phyloP scores from a whole-genome alignment of 2,888 invertebrate genomes.

The Nipponacmea schrenckii region DNA sequence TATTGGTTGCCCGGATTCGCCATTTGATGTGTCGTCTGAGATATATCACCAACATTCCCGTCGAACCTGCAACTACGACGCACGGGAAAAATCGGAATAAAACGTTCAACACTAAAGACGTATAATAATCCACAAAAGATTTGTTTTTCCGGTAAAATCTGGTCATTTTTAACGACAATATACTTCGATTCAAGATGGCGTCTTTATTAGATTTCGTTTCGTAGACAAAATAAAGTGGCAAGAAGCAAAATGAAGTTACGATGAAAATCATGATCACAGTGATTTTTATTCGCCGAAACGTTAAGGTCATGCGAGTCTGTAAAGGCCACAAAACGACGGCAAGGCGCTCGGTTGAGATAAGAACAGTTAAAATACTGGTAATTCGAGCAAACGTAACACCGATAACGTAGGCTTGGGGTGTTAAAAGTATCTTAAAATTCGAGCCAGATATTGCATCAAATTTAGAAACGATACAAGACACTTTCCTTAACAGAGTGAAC shows the following conservation, averaged over 20 bases:
- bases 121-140: not conserved
- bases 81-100: not conserved
- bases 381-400: conserved; percentile 12
- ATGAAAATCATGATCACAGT: conserved; percentile 4
- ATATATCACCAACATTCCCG: not conserved
- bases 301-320: conserved; percentile 8
- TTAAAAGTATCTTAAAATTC: conserved; percentile 9
- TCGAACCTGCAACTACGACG: not conserved
- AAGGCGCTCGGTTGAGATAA: conserved; percentile 11
- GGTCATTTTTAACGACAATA: not conserved
- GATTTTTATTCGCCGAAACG: conserved; percentile 1
- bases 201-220: not conserved
- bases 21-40: not conserved
- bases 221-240: not conserved
- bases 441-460: conserved; percentile 10
- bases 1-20: not conserved
- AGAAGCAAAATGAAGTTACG: not conserved
- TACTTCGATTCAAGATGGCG: not conserved
- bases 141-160: not conserved
- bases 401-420: conserved; percentile 13
- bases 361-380: conserved; percentile 15
- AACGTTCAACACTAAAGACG: not conserved
- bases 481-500: conserved; percentile 5
- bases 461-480: conserved; percentile 11
- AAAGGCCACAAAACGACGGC: conserved; percentile 11